Percentiles rank a stretch among this genome's conserved stretches.
Evolutionary conservation across 64 coral and sea anemone genomes (phyloP).

Genomic region (Montipora sp.): DNA sequence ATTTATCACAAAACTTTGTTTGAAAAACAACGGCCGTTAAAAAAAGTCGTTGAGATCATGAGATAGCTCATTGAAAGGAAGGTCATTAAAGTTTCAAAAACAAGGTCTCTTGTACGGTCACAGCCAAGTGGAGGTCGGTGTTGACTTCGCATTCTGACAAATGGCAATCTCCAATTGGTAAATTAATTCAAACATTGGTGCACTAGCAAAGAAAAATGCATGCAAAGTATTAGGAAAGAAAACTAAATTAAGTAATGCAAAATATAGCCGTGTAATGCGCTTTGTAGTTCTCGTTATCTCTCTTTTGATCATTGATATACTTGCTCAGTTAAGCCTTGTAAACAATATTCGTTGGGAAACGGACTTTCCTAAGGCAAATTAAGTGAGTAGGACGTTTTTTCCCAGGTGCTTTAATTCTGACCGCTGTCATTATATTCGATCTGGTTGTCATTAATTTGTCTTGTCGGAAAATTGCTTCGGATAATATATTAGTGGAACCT

Average conservation of each 20-base stretch:
- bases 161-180: constrained; percentile 34
- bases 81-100: constrained; percentile 35
- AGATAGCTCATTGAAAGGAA: constrained; percentile 54
- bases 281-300: not conserved
- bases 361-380: not conserved
- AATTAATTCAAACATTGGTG: constrained; percentile 6
- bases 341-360: not conserved
- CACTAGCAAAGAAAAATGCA: not conserved
- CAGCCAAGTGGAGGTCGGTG: not conserved
- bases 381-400: not conserved
- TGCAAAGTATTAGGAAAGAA: not conserved
- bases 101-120: constrained; percentile 12
- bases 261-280: not conserved
- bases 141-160: not conserved
- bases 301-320: not conserved
- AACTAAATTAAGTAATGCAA: constrained; percentile 29
- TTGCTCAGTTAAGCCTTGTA: not conserved
- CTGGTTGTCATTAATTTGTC: not conserved
- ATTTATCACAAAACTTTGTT: constrained; percentile 56
- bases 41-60: constrained; percentile 44
- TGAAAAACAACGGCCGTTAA: constrained; percentile 27
- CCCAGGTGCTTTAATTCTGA: not conserved
- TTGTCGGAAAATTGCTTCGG: not conserved
- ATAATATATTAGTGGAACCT: not conserved
- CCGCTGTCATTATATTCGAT: not conserved